Conservation (phyloP, 2,888 invertebrate species). For the Parasteatoda lunata region DNA sequence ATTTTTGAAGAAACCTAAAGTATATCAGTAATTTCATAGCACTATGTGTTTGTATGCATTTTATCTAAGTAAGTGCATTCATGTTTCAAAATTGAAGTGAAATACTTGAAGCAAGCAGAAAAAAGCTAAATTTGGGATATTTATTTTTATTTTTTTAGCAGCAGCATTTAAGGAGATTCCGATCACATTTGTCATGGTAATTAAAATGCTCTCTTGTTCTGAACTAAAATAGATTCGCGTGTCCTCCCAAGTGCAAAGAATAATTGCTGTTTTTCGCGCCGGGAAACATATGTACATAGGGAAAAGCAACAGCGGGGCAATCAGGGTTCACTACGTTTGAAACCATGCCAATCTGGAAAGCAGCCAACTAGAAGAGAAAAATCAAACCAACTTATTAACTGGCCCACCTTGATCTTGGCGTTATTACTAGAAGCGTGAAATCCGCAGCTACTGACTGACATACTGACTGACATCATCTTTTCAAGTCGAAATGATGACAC, state of each 20-base stretch:
- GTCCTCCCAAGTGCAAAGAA: neutral
- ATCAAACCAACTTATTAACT: constrained; percentile 42
- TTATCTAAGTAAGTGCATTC: too few relatives aligned
- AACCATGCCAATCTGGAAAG: constrained; percentile 22
- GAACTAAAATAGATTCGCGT: neutral
- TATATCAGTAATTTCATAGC: too few relatives aligned
- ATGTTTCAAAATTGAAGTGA: too few relatives aligned
- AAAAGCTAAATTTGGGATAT: too few relatives aligned
- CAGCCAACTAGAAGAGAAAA: constrained; percentile 7
- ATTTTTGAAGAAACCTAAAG: too few relatives aligned
- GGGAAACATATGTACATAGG: neutral
- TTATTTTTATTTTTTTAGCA: too few relatives aligned
- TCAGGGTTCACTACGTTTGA: neutral
- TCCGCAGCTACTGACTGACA: constrained; percentile 32
- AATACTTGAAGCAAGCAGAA: too few relatives aligned
- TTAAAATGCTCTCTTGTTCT: neutral
- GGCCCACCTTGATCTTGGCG: constrained; percentile 48
- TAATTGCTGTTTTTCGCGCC: neutral
- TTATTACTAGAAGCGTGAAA: constrained; percentile 45
- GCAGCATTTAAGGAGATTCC: neutral
- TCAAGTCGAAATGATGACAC: too few relatives aligned
- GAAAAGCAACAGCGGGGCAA: neutral
- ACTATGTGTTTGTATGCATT: too few relatives aligned
- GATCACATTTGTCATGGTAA: neutral
- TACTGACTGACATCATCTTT: neutral